phyloP scores from a whole-genome alignment of 2,888 invertebrate species.

The Mesorhabditis sp. region DNA sequence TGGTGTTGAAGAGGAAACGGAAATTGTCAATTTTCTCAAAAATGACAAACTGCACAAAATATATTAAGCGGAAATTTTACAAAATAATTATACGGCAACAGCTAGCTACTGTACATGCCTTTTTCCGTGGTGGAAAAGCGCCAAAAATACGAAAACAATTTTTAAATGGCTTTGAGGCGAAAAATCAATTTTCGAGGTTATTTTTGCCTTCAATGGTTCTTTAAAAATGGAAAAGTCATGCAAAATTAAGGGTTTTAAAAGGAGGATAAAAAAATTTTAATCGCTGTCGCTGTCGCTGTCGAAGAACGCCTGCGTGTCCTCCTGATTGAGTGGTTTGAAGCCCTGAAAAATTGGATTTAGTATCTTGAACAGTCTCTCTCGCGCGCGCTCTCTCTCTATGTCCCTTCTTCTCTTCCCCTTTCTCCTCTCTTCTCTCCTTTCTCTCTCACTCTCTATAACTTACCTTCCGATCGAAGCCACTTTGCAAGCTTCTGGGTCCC shows the following conservation, averaged over 20 bases:
- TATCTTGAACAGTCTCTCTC: too few relatives aligned
- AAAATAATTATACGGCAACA: too few relatives aligned
- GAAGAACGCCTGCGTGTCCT: slow-evolving; percentile 34
- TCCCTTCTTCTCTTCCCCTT: too few relatives aligned
- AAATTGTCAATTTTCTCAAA: too few relatives aligned
- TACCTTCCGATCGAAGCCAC: slow-evolving; percentile 12
- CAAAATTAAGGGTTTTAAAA: neutral
- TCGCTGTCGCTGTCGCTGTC: slow-evolving; percentile 35
- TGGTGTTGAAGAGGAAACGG: too few relatives aligned
- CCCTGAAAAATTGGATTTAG: slow-evolving; percentile 32
- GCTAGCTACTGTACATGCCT: too few relatives aligned
- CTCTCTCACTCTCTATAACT: neutral
- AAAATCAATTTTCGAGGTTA: too few relatives aligned
- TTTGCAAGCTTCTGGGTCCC: neutral
- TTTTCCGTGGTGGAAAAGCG: neutral
- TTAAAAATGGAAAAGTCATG: slow-evolving; percentile 5
- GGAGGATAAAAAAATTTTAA: slow-evolving; percentile 10
- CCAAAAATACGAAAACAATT: neutral
- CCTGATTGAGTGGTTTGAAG: slow-evolving; percentile 49
- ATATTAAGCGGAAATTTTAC: too few relatives aligned
- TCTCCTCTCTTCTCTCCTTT: too few relatives aligned
- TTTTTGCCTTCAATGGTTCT: too few relatives aligned
- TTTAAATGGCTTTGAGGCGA: neutral
- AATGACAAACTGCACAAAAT: too few relatives aligned
- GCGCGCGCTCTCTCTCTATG: too few relatives aligned